Base-by-base conservation (phyloP, 2,113 vertebrate species). In the Cardinalis cardinalis region DNA sequence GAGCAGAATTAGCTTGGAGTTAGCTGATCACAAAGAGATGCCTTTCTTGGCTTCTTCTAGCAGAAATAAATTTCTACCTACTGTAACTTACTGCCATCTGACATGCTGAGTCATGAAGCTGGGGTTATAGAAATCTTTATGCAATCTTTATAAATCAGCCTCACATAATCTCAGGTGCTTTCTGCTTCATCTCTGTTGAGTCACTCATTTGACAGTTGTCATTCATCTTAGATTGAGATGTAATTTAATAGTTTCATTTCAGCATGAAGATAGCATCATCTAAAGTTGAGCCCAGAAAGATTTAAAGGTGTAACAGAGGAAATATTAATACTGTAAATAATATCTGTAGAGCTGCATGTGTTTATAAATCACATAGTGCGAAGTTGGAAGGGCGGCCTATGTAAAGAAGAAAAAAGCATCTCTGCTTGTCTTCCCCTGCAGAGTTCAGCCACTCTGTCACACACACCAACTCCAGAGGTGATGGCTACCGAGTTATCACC, bases 221-320 rank as follows among this genome's bases (percentile, higher is more conserved):
- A 96, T 96, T 95, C 94, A 93, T 96, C 92, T 95, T 95, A 88
- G 83, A 95, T 95, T 94, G 94, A 91, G 86, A 84, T 95, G 93
- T 92, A 95, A 94, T 96, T 95, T 94, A 95, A 96, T 94, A 95
- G 94, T 95, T 96, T 96, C 93, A 94, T 96, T 96, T 95, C 93
- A 56, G 76, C 90, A 81, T 92, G 86, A 88, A 92, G 88, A 95
- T 91, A 93, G 92, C 44, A 2, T 94, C 94, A 94, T 49, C 63
- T 84, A 0, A 80, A 93, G 69, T 84, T 64, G 83, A 91, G 73
- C 79, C 51, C 2, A 6, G 90, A 92, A 95, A 96, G 94, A 95
- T 96, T 95, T 95, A 95, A 94, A 94, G 95, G 93, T 96, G 95
- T 95, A 94, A 96, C 94, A 92, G 89, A 94, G 84, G 59, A 94